Conservation (phyloP, 2,113 vertebrate species). For the Phyllopteryx taeniolatus region DNA sequence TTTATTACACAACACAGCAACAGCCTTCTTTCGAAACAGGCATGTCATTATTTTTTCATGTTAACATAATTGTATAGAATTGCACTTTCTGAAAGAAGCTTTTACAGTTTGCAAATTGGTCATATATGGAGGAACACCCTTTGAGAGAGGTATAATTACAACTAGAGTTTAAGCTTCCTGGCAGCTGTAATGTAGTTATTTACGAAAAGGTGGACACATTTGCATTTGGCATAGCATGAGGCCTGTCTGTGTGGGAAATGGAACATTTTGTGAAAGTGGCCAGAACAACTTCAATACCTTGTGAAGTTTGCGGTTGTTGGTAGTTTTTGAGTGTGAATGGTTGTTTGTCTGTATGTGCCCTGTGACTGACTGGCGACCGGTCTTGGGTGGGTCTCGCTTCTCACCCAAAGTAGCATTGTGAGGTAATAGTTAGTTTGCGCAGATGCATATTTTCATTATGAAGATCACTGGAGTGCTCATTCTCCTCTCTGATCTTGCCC, state of each 20-base stretch:
- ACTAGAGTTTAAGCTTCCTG: neutral
- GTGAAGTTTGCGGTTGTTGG: neutral
- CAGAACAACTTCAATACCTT: neutral
- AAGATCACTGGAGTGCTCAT: neutral
- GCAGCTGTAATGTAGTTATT: neutral
- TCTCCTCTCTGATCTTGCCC: neutral
- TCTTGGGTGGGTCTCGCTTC: neutral
- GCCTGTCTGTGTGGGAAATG: neutral
- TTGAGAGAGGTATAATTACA: neutral
- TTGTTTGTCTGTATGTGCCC: no score
- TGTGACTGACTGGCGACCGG: neutral
- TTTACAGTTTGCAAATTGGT: neutral
- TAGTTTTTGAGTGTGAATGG: neutral
- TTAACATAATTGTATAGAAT: neutral
- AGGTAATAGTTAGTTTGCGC: neutral
- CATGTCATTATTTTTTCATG: neutral
- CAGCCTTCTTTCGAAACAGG: neutral
- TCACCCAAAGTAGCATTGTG: neutral
- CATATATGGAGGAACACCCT: no score
- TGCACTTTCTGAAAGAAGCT: neutral
- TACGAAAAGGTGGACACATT: neutral
- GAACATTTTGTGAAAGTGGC: neutral
- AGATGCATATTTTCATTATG: neutral
- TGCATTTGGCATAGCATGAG: neutral
- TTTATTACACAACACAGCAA: neutral